Conservation (phyloP, 2,113 vertebrate genomes). For the Gymnarchus niloticus region DNA sequence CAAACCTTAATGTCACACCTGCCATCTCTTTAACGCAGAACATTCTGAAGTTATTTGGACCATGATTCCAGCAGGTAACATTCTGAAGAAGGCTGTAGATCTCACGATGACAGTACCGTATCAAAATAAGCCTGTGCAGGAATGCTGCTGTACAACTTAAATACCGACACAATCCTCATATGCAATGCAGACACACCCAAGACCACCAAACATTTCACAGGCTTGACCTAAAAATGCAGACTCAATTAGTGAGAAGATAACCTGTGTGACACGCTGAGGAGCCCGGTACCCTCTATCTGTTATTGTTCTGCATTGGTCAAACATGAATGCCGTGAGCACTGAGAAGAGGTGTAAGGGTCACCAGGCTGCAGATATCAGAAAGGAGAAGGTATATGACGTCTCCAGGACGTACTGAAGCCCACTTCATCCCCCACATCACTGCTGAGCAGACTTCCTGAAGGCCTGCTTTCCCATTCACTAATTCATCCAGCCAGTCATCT, state of each 20-base stretch:
- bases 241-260: neutral
- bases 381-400: too few species aligned
- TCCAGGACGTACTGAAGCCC: neutral
- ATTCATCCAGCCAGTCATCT: too few species aligned
- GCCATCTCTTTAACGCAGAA: too few species aligned
- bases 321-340: neutral
- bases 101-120: neutral
- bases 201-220: neutral
- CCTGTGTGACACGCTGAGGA: neutral
- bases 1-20: too few species aligned
- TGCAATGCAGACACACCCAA: neutral
- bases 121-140: neutral
- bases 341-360: neutral
- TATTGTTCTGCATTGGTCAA: neutral
- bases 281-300: neutral
- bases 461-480: too few species aligned
- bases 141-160: neutral
- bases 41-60: too few species aligned
- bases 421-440: neutral
- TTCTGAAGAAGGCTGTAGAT: neutral
- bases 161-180: neutral
- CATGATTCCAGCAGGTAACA: too few species aligned
- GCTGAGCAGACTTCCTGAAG: neutral
- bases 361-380: neutral
- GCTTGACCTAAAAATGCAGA: neutral